These are phyloP conservation scores for Mimumesa dahlbomi DNA, from an alignment of 2,888 invertebrate species.

Conservation along the genomic window DNA sequence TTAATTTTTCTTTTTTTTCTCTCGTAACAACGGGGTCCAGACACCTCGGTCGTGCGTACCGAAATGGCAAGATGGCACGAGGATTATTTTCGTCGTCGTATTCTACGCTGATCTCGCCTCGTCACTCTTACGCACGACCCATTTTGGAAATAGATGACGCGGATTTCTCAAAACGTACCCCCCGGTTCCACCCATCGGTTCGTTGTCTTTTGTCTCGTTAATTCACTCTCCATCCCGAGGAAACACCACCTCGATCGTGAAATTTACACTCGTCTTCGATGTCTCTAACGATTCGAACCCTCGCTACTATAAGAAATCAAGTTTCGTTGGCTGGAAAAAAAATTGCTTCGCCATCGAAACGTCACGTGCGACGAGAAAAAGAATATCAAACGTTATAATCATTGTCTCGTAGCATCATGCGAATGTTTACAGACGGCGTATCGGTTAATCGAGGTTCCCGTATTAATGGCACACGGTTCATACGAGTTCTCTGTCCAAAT, in stretches of 20 bases:
- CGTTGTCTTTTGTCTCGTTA: conserved; percentile 6
- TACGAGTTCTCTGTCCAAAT: conserved; percentile 35
- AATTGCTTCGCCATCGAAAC: too few species aligned
- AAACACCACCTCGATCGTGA: too few species aligned
- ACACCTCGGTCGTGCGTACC: conserved; percentile 3
- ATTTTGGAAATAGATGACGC: conserved; percentile 52
- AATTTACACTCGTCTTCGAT: too few species aligned
- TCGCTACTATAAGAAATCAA: too few species aligned
- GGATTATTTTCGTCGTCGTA: conserved; percentile 50
- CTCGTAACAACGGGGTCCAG: conserved; percentile 5
- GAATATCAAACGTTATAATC: too few species aligned
- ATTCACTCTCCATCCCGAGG: too few species aligned
- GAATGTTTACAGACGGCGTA: not conserved
- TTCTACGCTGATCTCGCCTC: conserved; percentile 33
- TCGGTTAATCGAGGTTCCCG: conserved; percentile 2
- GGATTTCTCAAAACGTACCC: conserved; percentile 10
- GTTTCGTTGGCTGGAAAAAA: too few species aligned
- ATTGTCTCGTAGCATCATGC: too few species aligned
- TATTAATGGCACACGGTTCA: not conserved
- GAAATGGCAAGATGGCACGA: conserved; percentile 31
- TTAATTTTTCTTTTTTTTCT: conserved; percentile 9
- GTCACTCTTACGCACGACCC: conserved; percentile 55
- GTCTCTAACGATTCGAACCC: too few species aligned
- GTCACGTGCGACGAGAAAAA: too few species aligned
- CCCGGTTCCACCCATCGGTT: too few species aligned